Evolutionary conservation across 2,888 invertebrate species (phyloP).

Genomic region (Gibbula magus): DNA sequence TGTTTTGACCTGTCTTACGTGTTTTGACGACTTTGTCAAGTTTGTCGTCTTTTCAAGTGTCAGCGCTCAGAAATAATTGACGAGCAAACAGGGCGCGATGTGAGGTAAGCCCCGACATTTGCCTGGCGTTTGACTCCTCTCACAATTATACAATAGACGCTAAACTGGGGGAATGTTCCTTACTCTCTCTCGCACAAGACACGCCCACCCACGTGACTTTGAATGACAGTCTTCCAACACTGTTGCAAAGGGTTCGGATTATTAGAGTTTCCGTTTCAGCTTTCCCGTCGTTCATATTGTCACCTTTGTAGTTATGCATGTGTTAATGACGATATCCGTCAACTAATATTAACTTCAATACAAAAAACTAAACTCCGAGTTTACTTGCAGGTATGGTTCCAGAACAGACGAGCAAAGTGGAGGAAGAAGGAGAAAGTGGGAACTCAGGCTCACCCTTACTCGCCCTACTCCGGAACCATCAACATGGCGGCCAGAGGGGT

Average conservation of each 20-base stretch:
- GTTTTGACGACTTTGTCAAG: background rate
- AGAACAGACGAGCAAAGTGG: constrained; percentile 99
- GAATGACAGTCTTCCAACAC: background rate
- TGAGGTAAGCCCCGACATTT: constrained; percentile 14
- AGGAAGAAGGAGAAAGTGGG: constrained; percentile 93
- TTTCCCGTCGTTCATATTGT: too few relatives aligned
- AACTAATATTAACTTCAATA: too few relatives aligned
- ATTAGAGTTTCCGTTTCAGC: too few relatives aligned
- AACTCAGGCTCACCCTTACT: constrained; percentile 65
- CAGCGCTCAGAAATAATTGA: constrained; percentile 37
- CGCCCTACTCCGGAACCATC: constrained; percentile 44
- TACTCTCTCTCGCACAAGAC: background rate
- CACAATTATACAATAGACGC: constrained; percentile 11
- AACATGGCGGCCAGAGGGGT: constrained; percentile 29
- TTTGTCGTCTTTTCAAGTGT: constrained; percentile 41
- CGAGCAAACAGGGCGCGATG: constrained; percentile 28
- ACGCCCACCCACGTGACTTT: background rate
- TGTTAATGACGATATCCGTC: too few relatives aligned
- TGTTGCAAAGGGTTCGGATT: too few relatives aligned
- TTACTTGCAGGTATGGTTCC: constrained; percentile 96
- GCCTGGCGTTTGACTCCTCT: constrained; percentile 2
- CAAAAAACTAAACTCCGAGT: background rate
- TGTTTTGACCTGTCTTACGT: background rate
- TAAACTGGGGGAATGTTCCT: background rate
- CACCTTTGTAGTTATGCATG: too few relatives aligned